Conservation (phyloP, 92 coral and sea anemone species). For the Anthopleura xanthogrammica region DNA sequence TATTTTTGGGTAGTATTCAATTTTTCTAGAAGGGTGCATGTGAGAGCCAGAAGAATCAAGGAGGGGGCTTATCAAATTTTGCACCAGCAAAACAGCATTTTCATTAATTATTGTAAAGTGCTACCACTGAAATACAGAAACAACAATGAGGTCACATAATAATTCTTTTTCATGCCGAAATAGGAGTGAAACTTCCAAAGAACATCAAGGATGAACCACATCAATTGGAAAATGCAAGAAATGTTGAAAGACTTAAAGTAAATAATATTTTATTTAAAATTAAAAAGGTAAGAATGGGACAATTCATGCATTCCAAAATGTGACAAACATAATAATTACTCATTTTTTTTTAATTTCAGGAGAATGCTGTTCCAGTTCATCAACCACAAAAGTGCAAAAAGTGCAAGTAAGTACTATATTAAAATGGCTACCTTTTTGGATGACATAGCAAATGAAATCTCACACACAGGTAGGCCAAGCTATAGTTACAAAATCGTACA, state of each 20-base stretch:
- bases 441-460: too few relatives aligned
- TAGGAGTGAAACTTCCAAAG: neutral
- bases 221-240: conserved; percentile 47
- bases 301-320: neutral
- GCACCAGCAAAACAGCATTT: too few relatives aligned
- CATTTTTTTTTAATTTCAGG: neutral
- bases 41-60: too few relatives aligned
- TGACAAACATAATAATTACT: too few relatives aligned
- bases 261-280: conserved; percentile 52
- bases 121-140: neutral
- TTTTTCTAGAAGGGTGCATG: neutral
- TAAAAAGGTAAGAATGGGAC: conserved; percentile 47
- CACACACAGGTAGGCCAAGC: too few relatives aligned
- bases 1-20: neutral
- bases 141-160: neutral
- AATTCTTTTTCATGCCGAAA: neutral
- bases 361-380: conserved; percentile 40
- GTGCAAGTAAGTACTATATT: conserved; percentile 45
- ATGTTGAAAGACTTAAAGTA: conserved; percentile 58
- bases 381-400: conserved; percentile 46
- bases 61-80: too few relatives aligned
- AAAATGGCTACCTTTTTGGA: too few relatives aligned
- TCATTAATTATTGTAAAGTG: too few relatives aligned
- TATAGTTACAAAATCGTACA: too few relatives aligned
- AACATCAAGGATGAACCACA: neutral